Conservation (phyloP, 2,888 invertebrate species). For the Ferrisia virgata region DNA sequence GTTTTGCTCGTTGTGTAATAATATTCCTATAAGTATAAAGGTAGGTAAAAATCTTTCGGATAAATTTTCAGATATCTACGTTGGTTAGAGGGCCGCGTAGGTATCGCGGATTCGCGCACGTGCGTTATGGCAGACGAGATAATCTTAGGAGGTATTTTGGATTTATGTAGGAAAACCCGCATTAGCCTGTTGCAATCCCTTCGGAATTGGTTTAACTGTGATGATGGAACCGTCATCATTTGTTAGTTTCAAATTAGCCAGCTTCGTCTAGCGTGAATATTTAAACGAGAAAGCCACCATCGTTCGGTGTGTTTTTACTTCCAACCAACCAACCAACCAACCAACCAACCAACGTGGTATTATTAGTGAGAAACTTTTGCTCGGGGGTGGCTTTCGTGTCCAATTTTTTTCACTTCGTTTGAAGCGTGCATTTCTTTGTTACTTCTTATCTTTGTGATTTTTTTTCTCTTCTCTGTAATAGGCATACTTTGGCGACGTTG, state of each 20-base stretch:
- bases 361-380: not conserved
- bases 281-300: not conserved
- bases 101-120: too few species aligned
- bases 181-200: conserved; percentile 19
- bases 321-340: not conserved
- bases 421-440: too few species aligned
- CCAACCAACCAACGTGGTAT: not conserved
- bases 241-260: conserved; percentile 11
- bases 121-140: not conserved
- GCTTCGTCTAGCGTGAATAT: conserved; percentile 3
- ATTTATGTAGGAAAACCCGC: conserved; percentile 12
- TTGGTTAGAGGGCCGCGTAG: too few species aligned
- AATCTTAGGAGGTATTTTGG: not conserved
- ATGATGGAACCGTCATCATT: conserved; percentile 15
- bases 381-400: not conserved
- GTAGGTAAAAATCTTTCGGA: not conserved
- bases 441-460: too few species aligned
- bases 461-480: too few species aligned
- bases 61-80: not conserved
- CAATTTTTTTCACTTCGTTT: not conserved
- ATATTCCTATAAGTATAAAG: not conserved
- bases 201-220: not conserved
- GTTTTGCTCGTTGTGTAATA: not conserved
- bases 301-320: not conserved
- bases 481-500: too few species aligned